Percentiles rank a stretch among this genome's conserved stretches.
phyloP scores from a whole-genome alignment of 2,888 invertebrate genomes.

The Agrochola lota region DNA sequence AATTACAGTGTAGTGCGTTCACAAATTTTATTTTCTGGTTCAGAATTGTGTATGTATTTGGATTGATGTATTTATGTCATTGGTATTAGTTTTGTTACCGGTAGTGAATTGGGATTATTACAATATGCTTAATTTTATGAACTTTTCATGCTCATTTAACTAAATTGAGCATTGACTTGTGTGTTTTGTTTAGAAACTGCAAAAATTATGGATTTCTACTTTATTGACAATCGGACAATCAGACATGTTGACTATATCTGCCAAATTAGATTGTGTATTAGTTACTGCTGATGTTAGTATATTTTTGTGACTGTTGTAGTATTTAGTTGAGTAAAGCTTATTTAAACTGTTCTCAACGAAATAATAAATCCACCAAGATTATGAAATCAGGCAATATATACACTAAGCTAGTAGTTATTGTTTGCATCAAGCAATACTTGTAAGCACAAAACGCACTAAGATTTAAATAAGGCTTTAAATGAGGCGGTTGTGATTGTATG shows the following conservation, averaged over 20 bases:
- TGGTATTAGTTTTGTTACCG: conserved; percentile 30
- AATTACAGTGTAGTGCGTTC: conserved; percentile 43
- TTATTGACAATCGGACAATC: conserved; percentile 22
- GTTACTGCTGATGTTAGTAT: conserved; percentile 47
- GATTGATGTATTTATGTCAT: conserved; percentile 4
- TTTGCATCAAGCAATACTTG: conserved; percentile 61
- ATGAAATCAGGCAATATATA: conserved; percentile 42
- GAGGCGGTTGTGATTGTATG: conserved; percentile 82
- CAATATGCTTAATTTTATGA: conserved; percentile 30
- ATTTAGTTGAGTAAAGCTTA: conserved; percentile 32
- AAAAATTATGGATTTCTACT: conserved; percentile 32
- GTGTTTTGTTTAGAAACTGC: conserved; percentile 14
- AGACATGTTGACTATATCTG: conserved; percentile 27
- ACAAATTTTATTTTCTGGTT: not conserved
- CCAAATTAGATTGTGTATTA: conserved; percentile 54
- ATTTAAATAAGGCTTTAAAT: conserved; percentile 77
- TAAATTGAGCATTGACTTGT: not conserved
- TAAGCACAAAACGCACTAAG: conserved; percentile 78
- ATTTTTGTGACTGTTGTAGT: conserved; percentile 58
- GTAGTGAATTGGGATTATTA: conserved; percentile 23
- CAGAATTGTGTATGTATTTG: conserved; percentile 4
- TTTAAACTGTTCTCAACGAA: conserved; percentile 25
- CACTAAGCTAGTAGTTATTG: conserved; percentile 49
- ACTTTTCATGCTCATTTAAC: conserved; percentile 1
- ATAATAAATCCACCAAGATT: conserved; percentile 10